phyloP scores from a whole-genome alignment of 2,888 invertebrate genomes.

The Carpatolechia fugitivella region DNA sequence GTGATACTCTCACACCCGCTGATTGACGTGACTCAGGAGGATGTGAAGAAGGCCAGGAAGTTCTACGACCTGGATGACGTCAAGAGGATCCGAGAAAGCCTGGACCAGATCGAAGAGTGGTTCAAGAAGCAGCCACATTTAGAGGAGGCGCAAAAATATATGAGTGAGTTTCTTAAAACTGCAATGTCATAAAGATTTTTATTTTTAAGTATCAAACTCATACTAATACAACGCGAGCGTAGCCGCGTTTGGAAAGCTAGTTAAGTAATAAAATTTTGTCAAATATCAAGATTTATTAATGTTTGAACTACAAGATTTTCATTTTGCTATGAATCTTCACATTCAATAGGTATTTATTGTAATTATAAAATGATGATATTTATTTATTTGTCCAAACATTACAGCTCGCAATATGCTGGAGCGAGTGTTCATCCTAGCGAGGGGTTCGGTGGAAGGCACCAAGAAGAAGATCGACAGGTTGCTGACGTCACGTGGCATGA shows the following conservation, averaged over 20 bases:
- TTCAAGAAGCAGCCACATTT: slow-evolving; percentile 56
- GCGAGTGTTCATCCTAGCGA: slow-evolving; percentile 47
- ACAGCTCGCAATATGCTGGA: slow-evolving; percentile 50
- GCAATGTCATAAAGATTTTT: too few relatives aligned
- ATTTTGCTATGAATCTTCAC: too few relatives aligned
- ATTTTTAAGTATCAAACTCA: too few relatives aligned
- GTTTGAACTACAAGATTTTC: too few relatives aligned
- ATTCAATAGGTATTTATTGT: too few relatives aligned
- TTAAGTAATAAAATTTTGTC: too few relatives aligned
- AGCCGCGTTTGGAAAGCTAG: too few relatives aligned
- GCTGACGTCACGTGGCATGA: slow-evolving; percentile 56
- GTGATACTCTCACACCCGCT: slow-evolving; percentile 45
- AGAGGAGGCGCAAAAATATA: slow-evolving; percentile 41
- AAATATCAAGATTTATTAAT: too few relatives aligned
- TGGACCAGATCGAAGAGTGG: slow-evolving; percentile 52
- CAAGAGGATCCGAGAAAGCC: slow-evolving; percentile 44
- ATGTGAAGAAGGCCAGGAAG: slow-evolving; percentile 43
- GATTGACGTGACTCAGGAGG: slow-evolving; percentile 44
- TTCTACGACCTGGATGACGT: slow-evolving; percentile 44
- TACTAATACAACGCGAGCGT: too few relatives aligned
- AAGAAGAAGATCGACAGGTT: slow-evolving; percentile 56
- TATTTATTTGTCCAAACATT: too few relatives aligned
- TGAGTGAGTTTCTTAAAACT: slow-evolving; percentile 41
- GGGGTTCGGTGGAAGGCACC: slow-evolving; percentile 57
- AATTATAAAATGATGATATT: too few relatives aligned